Evolutionary conservation across 2,113 vertebrate species (phyloP), one percentile per base, ranked within the genome.

Genomic region (Nannobrachium achirus): DNA sequence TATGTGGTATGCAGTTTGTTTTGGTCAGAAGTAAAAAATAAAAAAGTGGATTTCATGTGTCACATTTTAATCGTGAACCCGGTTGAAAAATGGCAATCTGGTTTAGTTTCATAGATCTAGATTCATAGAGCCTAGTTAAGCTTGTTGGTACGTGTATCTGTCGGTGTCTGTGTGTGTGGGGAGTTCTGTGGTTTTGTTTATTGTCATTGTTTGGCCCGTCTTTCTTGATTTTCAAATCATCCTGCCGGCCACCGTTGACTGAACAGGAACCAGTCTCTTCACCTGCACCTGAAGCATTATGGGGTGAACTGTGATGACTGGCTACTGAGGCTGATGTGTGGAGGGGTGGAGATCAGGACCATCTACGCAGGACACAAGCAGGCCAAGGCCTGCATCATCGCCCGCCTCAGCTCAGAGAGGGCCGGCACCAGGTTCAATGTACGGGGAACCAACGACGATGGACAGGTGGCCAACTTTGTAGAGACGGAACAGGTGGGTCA

Each of bases 341-440:
- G 98, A 0, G 97, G 98, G 19, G 97, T 99, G 53, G 98, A 99
- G 89, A 92, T 99, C 82, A 92, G 97, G 71, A 99, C 98, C 1
- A 98, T 99, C 86, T 98, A 99, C 70, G 97, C 98, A 0, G 98
- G 96, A 10, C 97, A 99, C 85, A 97, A 96, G 82, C 98, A 99
- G 84, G 98, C 97, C 38, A 99, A 99, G 81, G 98, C 96, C 63
- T 99, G 98, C 66, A 95, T 98, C 63, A 97, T 99, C 80, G 98
- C 97, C 51, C 93, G 97, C 14, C 93, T 99, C 18, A 99, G 97
- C 90, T 99, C 97, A 11, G 97, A 98, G 78, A 90, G 96, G 60
- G 98, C 98, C 0, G 98, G 98, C 68, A 99, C 97, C 0, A 92
- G 98, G 19, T 99, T 99, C 73, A 99, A 99, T 0, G 97, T 99